These are phyloP conservation scores for Lepus europaeus DNA, from an alignment of 2,113 vertebrate genomes.

Conservation along the genomic window DNA sequence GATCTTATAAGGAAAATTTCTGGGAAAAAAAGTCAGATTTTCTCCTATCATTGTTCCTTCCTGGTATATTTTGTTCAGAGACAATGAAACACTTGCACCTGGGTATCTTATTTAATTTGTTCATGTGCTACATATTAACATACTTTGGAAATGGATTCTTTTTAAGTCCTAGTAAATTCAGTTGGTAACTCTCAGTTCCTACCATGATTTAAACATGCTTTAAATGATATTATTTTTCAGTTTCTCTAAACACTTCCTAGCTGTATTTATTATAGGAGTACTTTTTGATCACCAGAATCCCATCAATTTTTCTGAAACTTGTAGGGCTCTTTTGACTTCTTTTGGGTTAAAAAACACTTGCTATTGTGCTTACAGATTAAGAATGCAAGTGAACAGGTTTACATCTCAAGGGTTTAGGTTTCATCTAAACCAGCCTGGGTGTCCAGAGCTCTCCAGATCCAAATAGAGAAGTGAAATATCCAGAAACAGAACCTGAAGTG, in stretches of 20 bases:
- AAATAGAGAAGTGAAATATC: background rate
- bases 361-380: background rate
- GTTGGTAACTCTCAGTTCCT: background rate
- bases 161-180: constrained; percentile 3
- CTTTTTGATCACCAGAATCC: background rate
- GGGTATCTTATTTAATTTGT: background rate
- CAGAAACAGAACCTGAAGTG: background rate
- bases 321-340: background rate
- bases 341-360: background rate
- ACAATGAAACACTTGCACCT: background rate
- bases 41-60: background rate
- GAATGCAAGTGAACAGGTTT: background rate
- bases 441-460: background rate
- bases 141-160: background rate
- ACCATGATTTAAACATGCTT: background rate
- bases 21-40: background rate
- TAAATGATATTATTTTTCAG: constrained; percentile 6
- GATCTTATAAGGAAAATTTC: constrained; percentile 37
- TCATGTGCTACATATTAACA: background rate
- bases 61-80: background rate
- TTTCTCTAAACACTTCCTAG: constrained; percentile 27
- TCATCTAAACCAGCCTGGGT: background rate
- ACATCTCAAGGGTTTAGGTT: background rate
- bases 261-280: constrained; percentile 30
- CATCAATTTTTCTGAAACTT: background rate